Evolutionary conservation across 2,888 invertebrate species (phyloP), one percentile per base, ranked within the genome.

Genomic region (Harmothoe impar): DNA sequence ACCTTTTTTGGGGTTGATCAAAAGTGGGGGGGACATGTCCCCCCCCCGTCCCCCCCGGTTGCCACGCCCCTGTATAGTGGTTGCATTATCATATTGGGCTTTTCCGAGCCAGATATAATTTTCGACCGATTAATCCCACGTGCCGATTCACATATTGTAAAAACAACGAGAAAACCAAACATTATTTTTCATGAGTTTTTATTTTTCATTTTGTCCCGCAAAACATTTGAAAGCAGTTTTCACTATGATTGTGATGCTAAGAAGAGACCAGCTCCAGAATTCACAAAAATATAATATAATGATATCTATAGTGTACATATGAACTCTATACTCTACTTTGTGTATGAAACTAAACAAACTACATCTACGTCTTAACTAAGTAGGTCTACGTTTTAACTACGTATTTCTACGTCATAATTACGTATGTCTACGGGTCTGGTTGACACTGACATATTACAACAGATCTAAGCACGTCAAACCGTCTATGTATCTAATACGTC

Each of bases 171-270:
- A 20, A 62, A 1, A 20, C 3, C 62, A 62, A 62, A n/a, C 3
- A 62, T n/a, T 72, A 68, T 29, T 5, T 72, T 72, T 72, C 72
- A 29, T 29, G 31, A 72, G 17, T 81, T 81, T 31, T 77, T 62
- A n/a, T 62, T 77, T 77, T n/a, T 7, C 68, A 81, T 81, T 35
- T 81, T 81, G 43, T 20, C 81, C 81, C 33, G 81, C 43, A 81
- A 35, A 81, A 81, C 81, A 81, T 33, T 33, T 35, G 15, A 20
- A 81, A 81, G 81, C 81, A 33, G 33, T 17, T 81, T 81, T 7
- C 23, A 81, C 81, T 20, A 35, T 7, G 33, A 15, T 31, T 77
- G 25, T 62, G 31, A 81, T 35, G 7, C 33, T 3, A 12, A 12
- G 3, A 43, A 12, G 81, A 81, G 81, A 0, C 81, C 81, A 81